phyloP scores from a whole-genome alignment of 1,140 invertebrate species.

The Pseudobourletiella spinata region DNA sequence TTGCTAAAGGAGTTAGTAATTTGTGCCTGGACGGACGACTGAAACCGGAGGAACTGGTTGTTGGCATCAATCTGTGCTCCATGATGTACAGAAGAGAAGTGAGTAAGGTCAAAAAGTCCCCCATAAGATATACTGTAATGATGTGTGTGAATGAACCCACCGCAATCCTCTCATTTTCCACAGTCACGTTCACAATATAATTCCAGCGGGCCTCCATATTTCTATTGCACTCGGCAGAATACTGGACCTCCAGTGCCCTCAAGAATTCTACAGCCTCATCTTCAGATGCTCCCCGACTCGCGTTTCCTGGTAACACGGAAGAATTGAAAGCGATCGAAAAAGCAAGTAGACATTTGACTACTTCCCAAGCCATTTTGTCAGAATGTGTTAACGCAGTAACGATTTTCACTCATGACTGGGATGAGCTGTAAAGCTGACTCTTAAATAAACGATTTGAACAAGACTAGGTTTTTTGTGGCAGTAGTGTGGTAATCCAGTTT shows the following conservation, averaged over 20 bases:
- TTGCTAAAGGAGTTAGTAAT: constrained; percentile 13
- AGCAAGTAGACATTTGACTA: too few relatives aligned
- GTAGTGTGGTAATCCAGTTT: too few relatives aligned
- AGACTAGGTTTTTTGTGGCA: too few relatives aligned
- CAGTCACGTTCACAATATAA: constrained; percentile 26
- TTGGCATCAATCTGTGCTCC: constrained; percentile 8
- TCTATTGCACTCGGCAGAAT: background rate
- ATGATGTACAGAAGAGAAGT: background rate
- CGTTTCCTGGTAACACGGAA: too few relatives aligned
- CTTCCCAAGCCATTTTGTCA: too few relatives aligned
- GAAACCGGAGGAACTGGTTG: constrained; percentile 12
- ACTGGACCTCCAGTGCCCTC: background rate
- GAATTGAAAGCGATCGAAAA: too few relatives aligned
- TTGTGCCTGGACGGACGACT: constrained; percentile 14
- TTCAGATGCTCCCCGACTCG: background rate
- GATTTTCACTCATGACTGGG: too few relatives aligned
- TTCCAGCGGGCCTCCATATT: constrained; percentile 16
- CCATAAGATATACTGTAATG: background rate
- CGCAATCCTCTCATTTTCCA: constrained; percentile 7
- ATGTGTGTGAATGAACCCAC: constrained; percentile 2
- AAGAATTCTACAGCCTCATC: constrained; percentile 1
- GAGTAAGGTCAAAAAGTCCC: background rate
- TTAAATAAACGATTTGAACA: too few relatives aligned
- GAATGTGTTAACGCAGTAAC: too few relatives aligned
- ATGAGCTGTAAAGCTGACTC: too few relatives aligned